Evolutionary conservation across 2,888 invertebrate genomes (phyloP), one percentile per base, ranked within the genome.

Genomic region (Halocaridina rubra): DNA sequence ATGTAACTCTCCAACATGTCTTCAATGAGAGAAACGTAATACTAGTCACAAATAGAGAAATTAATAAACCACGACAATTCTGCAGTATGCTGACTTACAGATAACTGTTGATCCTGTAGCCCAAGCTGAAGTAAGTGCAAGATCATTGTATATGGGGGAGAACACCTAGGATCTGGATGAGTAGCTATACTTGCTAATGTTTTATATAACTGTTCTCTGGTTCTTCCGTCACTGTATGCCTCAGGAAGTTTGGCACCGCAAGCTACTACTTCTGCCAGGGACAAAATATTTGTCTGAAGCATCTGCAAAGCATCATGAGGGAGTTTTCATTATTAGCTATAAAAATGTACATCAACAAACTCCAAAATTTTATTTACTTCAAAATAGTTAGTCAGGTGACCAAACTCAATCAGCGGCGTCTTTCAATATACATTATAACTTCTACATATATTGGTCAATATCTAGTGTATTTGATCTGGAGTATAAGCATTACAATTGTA

Each of bases 151-250:
- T 77, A 77, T 13, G 76, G 32, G 2, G 61, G 32, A 19, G 61
- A 33, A 59, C 59, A 77, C 30, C 61, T 59, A 61, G 76, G 32
- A 32, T 77, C 59, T 30, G 76, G 76, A 32, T 61, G 61, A 19
- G 61, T 77, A 32, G 61, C 76, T 32, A 77, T 61, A 77, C 76
- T 59, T 7, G 61, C 61, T n/a, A 77, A n/a, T 3, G 76, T 77
- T 30, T 59, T 57, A 77, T 22, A 77, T 16, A 77, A 16, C n/a
- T 77, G 61, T 22, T 59, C 76, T 77, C 76, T n/a, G 10, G 76
- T 61, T 30, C 8, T 77, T 0, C 33, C 76, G 19, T 29, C 32
- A n/a, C 8, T 13, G n/a, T 77, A 77, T 3, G 24, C 59, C 1
- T 32, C 24, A 19, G 76, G 76, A 13, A 61, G 13, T 7, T 16